Evolutionary conservation across 2,113 vertebrate genomes (phyloP).

Genomic region (Lathamus discolor): DNA sequence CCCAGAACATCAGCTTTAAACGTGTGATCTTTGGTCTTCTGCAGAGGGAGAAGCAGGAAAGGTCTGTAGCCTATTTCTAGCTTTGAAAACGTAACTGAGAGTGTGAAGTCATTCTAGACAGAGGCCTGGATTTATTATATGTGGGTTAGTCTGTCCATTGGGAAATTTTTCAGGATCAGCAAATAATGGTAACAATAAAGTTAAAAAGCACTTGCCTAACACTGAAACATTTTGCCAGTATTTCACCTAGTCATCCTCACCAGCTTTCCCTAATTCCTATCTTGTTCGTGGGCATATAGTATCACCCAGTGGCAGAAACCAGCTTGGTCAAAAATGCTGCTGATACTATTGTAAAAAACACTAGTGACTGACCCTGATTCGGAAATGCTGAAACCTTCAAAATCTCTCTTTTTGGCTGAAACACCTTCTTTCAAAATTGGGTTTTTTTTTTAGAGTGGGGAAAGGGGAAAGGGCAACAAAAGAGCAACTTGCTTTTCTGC

Average conservation of each 20-base stretch:
- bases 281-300: not conserved
- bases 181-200: not conserved
- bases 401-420: not conserved
- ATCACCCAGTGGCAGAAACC: conserved; percentile 49
- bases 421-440: accelerated
- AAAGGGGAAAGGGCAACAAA: not conserved
- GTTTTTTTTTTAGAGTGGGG: not conserved
- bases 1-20: not conserved
- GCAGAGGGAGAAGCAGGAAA: not conserved
- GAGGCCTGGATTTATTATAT: not conserved
- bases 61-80: not conserved
- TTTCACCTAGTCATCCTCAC: not conserved
- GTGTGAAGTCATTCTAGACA: not conserved
- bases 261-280: not conserved
- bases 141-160: not conserved
- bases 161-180: not conserved
- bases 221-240: not conserved
- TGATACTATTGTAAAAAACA: not conserved
- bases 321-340: not conserved
- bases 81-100: accelerated
- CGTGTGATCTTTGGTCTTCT: not conserved
- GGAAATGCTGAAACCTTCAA: not conserved
- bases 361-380: not conserved
- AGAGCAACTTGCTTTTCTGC: not conserved
- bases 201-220: not conserved